Base-by-base conservation (phyloP, 2,888 invertebrate species). In the Anoplius nigerrimus region DNA sequence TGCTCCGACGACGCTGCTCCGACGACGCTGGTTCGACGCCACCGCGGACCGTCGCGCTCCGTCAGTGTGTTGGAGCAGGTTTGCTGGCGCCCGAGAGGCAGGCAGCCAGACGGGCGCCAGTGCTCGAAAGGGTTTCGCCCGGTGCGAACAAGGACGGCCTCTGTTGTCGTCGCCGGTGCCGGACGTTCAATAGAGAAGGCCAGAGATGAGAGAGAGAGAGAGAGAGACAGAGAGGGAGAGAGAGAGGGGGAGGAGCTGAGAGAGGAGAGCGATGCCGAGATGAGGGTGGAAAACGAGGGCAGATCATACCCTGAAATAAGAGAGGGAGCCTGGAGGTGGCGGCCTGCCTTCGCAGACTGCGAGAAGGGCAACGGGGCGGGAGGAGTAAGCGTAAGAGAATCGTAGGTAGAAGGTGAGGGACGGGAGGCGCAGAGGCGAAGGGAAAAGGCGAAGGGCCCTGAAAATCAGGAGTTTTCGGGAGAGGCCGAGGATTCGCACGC, bases 51-150 rank as follows among this genome's bases (percentile, higher is more conserved):
- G 11, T 13, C 1, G 1, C 24, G 24, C 5, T 56, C 53, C 48
- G 69, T 43, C 42, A 58, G 61, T 63, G 80, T 79, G 69, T 80
- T 79, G 81, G 82, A 80, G 77, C 81, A 87, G 87, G 87, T 79
- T 80, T 76, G 77, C 80, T 79, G 88, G 88, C 88, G 88, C 88
- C 88, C 85, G 83, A 72, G 80, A 82, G 80, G 85, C 86, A 87
- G 88, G 88, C 87, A 88, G 87, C 86, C 88, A 86, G 88, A 81
- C 88, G 88, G 88, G 88, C 88, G 88, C 88, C 88, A 69, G 53
- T 71, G 84, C 78, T 81, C 79, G 76, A 84, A 86, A 86, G 86
- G 86, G 86, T 86, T 87, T 84, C 82, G 52, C 81, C 69, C 79
- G 71, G 70, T 66, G 65, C 67, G 65, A 54, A 84, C 68, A 63